Percentiles rank a stretch among this genome's conserved stretches.
Evolutionary conservation across 1,140 invertebrate genomes (phyloP).

Genomic region (Nebria ingens): DNA sequence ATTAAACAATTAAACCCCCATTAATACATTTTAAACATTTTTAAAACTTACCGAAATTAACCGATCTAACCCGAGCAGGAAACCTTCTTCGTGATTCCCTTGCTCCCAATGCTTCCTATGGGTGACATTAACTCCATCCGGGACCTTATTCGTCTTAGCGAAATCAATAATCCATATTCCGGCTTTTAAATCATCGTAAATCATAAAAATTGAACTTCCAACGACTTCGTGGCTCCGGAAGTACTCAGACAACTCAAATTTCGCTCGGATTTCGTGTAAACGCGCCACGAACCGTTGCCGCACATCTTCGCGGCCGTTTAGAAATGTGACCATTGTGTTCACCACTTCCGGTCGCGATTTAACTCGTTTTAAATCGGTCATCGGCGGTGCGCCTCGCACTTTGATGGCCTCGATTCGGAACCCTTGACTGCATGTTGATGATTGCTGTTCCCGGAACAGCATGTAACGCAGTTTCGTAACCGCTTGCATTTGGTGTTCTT

Average conservation of each 20-base stretch:
- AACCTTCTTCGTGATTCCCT: constrained; percentile 93
- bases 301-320: constrained; percentile 55
- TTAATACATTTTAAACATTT: no score
- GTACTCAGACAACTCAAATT: constrained; percentile 76
- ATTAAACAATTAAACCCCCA: no score
- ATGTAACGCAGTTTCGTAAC: constrained; percentile 92
- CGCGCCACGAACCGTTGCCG: constrained; percentile 57
- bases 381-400: constrained; percentile 57
- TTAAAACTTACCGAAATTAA: constrained; percentile 53
- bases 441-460: constrained; percentile 89
- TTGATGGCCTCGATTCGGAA: constrained; percentile 96
- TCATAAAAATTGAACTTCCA: constrained; percentile 88
- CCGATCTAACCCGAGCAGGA: constrained; percentile 82
- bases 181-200: constrained; percentile 77
- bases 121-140: constrained; percentile 55
- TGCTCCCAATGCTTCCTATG: constrained; percentile 72
- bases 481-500: constrained; percentile 65
- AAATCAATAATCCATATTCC: constrained; percentile 96
- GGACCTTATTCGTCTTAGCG: constrained; percentile 75
- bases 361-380: constrained; percentile 68
- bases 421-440: constrained; percentile 83
- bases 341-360: constrained; percentile 66
- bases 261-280: constrained; percentile 63
- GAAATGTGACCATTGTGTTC: constrained; percentile 68
- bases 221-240: constrained; percentile 88